phyloP scores from a whole-genome alignment of 2,113 vertebrate genomes.

The Emberiza fucata region DNA sequence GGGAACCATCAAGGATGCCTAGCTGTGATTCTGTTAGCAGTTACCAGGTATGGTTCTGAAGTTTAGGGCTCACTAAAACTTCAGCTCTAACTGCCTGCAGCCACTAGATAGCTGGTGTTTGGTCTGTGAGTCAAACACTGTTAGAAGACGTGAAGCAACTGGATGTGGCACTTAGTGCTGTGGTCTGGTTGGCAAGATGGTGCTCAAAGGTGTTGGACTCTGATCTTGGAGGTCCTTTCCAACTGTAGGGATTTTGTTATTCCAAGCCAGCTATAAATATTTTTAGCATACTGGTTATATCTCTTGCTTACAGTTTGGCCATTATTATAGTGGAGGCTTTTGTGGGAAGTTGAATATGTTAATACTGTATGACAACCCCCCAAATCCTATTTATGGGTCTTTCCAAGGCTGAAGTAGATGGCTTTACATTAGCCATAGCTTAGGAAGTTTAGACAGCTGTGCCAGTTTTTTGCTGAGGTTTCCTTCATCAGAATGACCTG shows the following conservation, averaged over 20 bases:
- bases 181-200: background rate
- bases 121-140: background rate
- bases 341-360: background rate
- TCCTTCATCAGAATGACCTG: background rate
- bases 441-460: background rate
- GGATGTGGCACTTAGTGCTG: fast-evolving
- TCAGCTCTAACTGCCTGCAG: background rate
- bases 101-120: background rate
- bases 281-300: background rate
- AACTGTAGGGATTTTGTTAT: background rate
- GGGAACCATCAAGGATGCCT: background rate
- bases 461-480: background rate
- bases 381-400: background rate
- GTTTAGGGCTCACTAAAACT: background rate
- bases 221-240: background rate
- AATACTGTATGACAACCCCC: background rate
- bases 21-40: background rate
- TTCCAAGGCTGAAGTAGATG: background rate
- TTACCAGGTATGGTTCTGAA: background rate
- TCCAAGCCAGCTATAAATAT: background rate
- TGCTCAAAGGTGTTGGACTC: background rate
- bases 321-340: background rate
- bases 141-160: background rate
- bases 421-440: background rate
- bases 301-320: background rate